phyloP scores from a whole-genome alignment of 2,113 vertebrate species.

The Rhinoderma darwinii region DNA sequence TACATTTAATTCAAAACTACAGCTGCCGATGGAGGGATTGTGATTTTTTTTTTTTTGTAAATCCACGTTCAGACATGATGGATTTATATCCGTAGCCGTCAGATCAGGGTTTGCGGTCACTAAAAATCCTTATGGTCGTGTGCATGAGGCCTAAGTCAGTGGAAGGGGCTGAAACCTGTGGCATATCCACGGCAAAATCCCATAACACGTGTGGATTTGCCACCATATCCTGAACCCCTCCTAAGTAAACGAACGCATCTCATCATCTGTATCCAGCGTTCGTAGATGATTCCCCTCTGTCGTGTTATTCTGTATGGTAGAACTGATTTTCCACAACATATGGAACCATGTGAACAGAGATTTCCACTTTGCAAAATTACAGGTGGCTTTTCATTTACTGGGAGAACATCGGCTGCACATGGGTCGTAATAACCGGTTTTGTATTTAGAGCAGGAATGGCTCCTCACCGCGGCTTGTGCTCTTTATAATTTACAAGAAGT shows the following conservation, averaged over 20 bases:
- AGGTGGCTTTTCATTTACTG: constrained; percentile 21
- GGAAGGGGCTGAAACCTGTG: neutral
- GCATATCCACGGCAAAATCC: too few species aligned
- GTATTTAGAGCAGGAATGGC: constrained; percentile 20
- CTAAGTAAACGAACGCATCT: neutral
- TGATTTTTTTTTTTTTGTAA: too few species aligned
- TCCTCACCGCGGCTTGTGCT: constrained; percentile 34
- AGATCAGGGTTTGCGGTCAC: too few species aligned
- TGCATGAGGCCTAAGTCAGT: too few species aligned
- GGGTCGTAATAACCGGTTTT: constrained; percentile 28
- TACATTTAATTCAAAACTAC: too few species aligned
- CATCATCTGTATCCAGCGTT: neutral
- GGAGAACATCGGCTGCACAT: constrained; percentile 1
- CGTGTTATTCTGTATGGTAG: neutral
- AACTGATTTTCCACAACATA: constrained; percentile 2
- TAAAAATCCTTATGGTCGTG: too few species aligned
- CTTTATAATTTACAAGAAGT: constrained; percentile 46
- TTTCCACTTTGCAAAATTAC: constrained; percentile 30
- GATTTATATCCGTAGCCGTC: too few species aligned
- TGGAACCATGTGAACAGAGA: neutral
- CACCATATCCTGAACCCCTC: neutral
- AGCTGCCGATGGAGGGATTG: too few species aligned
- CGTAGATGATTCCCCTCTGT: constrained; percentile 2
- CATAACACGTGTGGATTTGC: neutral
- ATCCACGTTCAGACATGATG: too few species aligned